Conservation (phyloP, 2,888 invertebrate species). For the Ariolimax columbianus region DNA sequence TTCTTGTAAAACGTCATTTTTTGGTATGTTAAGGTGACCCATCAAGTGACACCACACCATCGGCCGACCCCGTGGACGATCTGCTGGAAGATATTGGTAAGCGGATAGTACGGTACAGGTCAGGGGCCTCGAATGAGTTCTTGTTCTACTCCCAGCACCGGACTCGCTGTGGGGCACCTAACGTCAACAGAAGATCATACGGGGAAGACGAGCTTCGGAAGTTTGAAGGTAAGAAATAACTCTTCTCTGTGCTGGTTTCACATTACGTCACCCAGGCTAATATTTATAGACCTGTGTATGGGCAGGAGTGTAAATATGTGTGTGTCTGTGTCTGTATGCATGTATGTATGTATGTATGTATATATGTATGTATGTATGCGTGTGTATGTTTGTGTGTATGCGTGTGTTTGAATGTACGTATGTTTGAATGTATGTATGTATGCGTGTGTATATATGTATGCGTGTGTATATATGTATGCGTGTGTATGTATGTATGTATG, state of each 20-base stretch:
- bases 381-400: too few species aligned
- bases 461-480: too few species aligned
- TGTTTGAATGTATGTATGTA: too few species aligned
- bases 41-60: not conserved
- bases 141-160: constrained; percentile 43
- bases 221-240: constrained; percentile 41
- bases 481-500: too few species aligned
- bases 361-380: too few species aligned
- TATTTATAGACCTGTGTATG: too few species aligned
- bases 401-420: too few species aligned
- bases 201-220: constrained; percentile 43
- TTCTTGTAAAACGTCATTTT: not conserved
- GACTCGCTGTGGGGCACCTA: constrained; percentile 50
- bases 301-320: too few species aligned
- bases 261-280: too few species aligned
- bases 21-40: not conserved
- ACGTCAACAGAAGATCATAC: constrained; percentile 49
- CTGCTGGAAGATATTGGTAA: not conserved
- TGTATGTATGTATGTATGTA: too few species aligned
- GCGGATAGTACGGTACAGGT: not conserved
- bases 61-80: not conserved
- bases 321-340: too few species aligned
- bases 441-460: too few species aligned
- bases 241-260: not conserved
- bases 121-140: not conserved